These are phyloP conservation scores for Athripsodes cinereus DNA, from an alignment of 2,888 invertebrate genomes.

Conservation along the genomic window DNA sequence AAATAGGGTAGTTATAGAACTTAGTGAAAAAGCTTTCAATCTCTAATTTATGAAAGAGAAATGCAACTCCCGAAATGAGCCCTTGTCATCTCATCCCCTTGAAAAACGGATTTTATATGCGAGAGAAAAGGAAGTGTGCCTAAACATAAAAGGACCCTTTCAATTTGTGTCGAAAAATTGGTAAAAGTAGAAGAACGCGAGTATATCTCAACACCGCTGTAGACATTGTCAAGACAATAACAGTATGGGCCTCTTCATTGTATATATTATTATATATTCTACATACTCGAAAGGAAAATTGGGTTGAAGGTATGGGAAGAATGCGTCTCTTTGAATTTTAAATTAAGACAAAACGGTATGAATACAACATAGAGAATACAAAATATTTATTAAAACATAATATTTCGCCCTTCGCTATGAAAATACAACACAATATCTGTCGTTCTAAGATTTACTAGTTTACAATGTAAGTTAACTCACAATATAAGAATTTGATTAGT, in stretches of 20 bases:
- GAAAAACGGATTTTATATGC: conserved; percentile 15
- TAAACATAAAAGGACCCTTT: conserved; percentile 28
- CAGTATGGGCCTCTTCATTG: conserved; percentile 1
- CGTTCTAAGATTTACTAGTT: too few relatives aligned
- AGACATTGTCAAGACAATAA: conserved; percentile 6
- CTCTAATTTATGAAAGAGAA: conserved; percentile 14
- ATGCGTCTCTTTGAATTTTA: not conserved
- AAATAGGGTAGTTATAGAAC: too few relatives aligned
- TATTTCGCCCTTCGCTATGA: too few relatives aligned
- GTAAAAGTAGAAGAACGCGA: conserved; percentile 11
- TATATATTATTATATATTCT: not conserved
- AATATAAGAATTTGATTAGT: too few relatives aligned
- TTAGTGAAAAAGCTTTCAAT: conserved; percentile 18
- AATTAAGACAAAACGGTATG: not conserved
- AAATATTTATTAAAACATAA: too few relatives aligned
- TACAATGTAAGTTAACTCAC: too few relatives aligned
- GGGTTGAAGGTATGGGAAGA: not conserved
- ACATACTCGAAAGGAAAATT: not conserved
- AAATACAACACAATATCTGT: too few relatives aligned
- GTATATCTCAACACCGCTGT: not conserved
- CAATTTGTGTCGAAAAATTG: conserved; percentile 27
- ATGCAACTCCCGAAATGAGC: conserved; percentile 10
- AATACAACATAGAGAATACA: not conserved
- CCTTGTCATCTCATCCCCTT: conserved; percentile 9
- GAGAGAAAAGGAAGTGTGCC: conserved; percentile 21